Evolutionary conservation across 2,113 vertebrate genomes (phyloP).

Genomic region (Nanorana parkeri): DNA sequence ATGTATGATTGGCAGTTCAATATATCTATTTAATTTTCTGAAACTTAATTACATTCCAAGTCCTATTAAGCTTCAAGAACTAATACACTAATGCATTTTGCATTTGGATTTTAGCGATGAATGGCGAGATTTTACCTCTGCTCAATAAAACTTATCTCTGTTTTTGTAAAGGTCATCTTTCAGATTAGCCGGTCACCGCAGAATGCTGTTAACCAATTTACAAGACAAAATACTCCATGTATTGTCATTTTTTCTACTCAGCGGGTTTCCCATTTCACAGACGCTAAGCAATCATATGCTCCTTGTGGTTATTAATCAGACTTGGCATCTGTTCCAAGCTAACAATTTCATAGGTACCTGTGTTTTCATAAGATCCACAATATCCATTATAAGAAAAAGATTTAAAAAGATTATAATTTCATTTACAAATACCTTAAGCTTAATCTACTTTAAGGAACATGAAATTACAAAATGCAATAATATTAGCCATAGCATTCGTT

Average conservation of each 20-base stretch:
- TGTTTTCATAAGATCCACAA: conserved; percentile 54
- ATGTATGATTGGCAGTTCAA: conserved; percentile 19
- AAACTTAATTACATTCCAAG: conserved; percentile 50
- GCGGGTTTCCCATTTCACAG: conserved; percentile 55
- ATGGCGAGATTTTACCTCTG: conserved; percentile 16
- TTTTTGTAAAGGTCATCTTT: conserved; percentile 48
- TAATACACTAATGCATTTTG: not conserved
- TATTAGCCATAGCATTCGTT: conserved; percentile 36
- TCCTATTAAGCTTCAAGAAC: conserved; percentile 29
- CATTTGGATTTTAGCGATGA: conserved; percentile 49
- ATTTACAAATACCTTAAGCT: conserved; percentile 32
- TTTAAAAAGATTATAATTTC: conserved; percentile 33
- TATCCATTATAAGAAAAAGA: conserved; percentile 37
- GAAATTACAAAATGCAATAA: conserved; percentile 41
- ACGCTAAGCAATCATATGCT: conserved; percentile 49
- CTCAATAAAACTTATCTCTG: conserved; percentile 45
- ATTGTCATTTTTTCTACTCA: conserved; percentile 56
- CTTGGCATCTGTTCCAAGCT: conserved; percentile 48
- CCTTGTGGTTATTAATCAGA: conserved; percentile 59
- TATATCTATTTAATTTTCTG: not conserved
- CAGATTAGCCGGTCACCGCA: conserved; percentile 58
- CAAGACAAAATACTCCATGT: conserved; percentile 56
- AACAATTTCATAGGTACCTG: conserved; percentile 56
- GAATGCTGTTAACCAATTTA: conserved; percentile 57
- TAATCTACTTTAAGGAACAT: conserved; percentile 48